A percentile compares a stretch with the other conserved stretches of the same genome.
Conservation (phyloP, 2,888 invertebrate species). For the Aphodius granarius region DNA sequence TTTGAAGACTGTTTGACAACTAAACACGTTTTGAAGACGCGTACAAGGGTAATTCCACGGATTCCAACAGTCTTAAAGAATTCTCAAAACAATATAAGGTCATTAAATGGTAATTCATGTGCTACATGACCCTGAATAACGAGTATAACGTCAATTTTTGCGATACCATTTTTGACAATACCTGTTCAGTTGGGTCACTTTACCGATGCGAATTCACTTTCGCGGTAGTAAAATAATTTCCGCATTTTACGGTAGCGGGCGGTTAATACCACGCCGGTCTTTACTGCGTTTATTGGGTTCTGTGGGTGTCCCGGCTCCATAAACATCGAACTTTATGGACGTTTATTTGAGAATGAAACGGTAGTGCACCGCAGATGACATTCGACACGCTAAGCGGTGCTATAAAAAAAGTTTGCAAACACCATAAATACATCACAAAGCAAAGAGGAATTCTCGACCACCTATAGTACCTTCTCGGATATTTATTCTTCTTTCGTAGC, state of each 20-base stretch:
- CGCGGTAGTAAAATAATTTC: background rate
- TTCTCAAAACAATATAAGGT: no score
- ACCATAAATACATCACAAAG: background rate
- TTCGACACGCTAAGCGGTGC: background rate
- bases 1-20: no score
- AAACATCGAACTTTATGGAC: conserved; percentile 17
- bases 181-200: background rate
- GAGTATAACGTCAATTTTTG: no score
- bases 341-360: background rate
- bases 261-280: background rate
- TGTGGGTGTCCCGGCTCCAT: conserved; percentile 25
- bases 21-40: no score
- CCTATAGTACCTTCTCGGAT: background rate
- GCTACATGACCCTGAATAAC: no score
- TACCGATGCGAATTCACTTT: background rate
- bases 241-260: background rate
- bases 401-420: background rate
- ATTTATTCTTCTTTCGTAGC: no score
- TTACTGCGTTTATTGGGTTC: conserved; percentile 23
- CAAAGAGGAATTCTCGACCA: background rate
- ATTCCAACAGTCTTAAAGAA: no score
- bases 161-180: background rate
- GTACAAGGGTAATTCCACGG: no score
- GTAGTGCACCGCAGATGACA: background rate
- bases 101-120: no score